Evolutionary conservation across 1,140 invertebrate species (phyloP), one percentile per base, ranked within the genome.

Genomic region (honey bee (Apis mellifera)): DNA sequence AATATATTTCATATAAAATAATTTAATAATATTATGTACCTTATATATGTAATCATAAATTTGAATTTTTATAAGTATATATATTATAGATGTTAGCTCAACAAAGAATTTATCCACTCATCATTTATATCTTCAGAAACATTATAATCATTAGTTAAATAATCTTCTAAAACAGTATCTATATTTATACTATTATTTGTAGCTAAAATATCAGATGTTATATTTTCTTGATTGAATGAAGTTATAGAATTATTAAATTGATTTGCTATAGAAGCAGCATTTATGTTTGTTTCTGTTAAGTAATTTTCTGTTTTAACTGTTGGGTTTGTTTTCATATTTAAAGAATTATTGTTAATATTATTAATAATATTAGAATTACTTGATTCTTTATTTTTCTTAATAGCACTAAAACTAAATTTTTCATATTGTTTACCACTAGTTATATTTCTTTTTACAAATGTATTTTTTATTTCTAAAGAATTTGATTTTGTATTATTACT

Each of bases 391-490:
- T 83, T 73, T 23, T 83, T 82, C 59, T 78, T 85, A 50, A 85
- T 50, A 15, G 21, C 69, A 69, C 11, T 69, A 32, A 85, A 85
- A 78, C 64, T 83, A 42, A 85, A 85, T 52, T 85, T 85, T 42
- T 50, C 62, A 70, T 85, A 83, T 5, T 59, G 66, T 78, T 69
- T 85, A 78, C 84, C 70, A 68, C 68, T 52, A 52, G 12, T 60
- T 64, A 78, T 2, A 55, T 19, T 50, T 48, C 59, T 48, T 50
- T 62, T 78, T 17, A 12, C 9, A 9, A 59, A 12, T n/a, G 12
- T 48, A 26, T 32, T 19, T 59, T 55, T 66, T 7, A 15, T 4
- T 54, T 48, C 21, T 26, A 21, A 11, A 82, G 2, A 21, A n/a
- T 55, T 65, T 72, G 42, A 11, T 32, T 54, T 79, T 42, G 2